Base-by-base conservation (phyloP, 2,888 invertebrate species). In the Dicycla oo region DNA sequence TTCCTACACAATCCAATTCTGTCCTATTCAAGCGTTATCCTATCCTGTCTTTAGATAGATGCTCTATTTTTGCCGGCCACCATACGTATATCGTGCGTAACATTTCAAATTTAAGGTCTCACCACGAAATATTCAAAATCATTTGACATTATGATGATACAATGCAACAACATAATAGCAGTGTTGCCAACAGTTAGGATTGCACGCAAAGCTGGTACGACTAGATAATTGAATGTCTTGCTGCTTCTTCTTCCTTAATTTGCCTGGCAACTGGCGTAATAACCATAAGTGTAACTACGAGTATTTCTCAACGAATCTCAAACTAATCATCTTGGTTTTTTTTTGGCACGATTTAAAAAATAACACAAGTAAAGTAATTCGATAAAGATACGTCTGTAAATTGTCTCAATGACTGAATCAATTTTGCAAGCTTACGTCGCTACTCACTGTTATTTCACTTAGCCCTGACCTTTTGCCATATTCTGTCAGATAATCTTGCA, bases 131-230 rank as follows among this genome's bases (percentile, higher is more conserved):
- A 73, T 70, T 70, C 60, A 74, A 76, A 80, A 82, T 58, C 43
- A 30, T n/a, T 80, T 72, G 68, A 68, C 70, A 76, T 75, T 77
- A 81, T 68, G 77, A 71, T 73, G 65, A n/a, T 75, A 69, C 62
- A 77, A 65, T 75, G 77, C 81, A 76, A 76, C 43, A 57, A 73
- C 60, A 73, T 84, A 83, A 83, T 78, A 63, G 75, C 62, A 49
- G 80, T 74, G 62, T 80, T 80, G 65, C 69, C 69, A 82, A 83
- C 62, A 65, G 63, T 71, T 56, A 71, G 54, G 40, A 73, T 82
- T 84, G 78, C 84, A 75, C 66, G 69, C 62, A 62, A 56, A 73
- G 43, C 63, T 69, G 53, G 60, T 73, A 69, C 38, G 23, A 54
- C 73, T 68, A 69, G 60, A 75, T 84, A 75, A 78, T 80, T 84